Evolutionary conservation across 2,888 invertebrate genomes (phyloP).

Genomic region (Zygogramma bicolorata): DNA sequence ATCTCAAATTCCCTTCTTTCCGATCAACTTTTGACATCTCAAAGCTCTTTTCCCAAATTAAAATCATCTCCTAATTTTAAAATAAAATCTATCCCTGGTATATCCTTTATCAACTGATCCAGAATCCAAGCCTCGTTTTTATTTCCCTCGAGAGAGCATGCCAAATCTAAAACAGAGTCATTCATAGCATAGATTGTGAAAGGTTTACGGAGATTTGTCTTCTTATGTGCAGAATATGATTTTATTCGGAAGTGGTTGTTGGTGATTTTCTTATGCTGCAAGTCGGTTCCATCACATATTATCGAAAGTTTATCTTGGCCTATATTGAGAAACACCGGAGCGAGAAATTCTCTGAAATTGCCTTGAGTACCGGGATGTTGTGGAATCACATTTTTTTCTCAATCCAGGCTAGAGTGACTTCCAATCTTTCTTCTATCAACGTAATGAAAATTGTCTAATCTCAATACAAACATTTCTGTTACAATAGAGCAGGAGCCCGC

Average conservation of each 20-base stretch:
- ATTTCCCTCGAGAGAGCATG: neutral
- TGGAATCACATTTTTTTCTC: neutral
- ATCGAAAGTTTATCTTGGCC: neutral
- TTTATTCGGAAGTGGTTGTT: neutral
- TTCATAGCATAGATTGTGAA: neutral
- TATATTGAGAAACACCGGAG: neutral
- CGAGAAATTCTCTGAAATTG: neutral
- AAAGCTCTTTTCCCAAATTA: neutral
- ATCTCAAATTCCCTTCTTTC: neutral
- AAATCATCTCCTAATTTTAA: neutral
- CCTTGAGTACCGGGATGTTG: neutral
- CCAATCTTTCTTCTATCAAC: neutral
- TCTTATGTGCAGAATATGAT: neutral
- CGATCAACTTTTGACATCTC: neutral
- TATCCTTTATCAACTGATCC: neutral
- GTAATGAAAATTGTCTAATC: neutral
- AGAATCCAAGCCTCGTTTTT: neutral
- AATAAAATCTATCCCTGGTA: neutral
- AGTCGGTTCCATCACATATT: neutral
- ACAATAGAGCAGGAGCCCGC: no score
- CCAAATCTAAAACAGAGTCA: neutral
- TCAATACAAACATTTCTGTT: neutral
- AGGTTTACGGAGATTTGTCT: neutral
- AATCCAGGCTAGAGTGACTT: neutral
- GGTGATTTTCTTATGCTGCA: neutral